phyloP scores from a whole-genome alignment of 2,888 invertebrate genomes.

The Nomada lathburiana region DNA sequence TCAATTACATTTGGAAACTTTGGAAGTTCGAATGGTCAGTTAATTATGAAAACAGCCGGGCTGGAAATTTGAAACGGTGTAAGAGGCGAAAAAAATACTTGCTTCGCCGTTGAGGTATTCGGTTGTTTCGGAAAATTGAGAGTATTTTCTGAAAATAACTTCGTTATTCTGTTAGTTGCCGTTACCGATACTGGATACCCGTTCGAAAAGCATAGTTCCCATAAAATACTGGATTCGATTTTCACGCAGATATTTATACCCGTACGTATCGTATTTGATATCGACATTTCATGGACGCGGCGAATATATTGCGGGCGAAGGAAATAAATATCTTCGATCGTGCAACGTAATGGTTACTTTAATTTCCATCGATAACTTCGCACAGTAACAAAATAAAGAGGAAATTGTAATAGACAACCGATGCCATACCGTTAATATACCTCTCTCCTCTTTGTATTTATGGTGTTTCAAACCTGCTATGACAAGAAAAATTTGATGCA shows the following conservation, averaged over 20 bases:
- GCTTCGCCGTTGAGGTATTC: too few species aligned
- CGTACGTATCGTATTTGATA: slow-evolving; percentile 39
- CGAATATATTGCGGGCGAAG: slow-evolving; percentile 7
- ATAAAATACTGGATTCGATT: slow-evolving; percentile 36
- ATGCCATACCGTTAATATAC: background rate
- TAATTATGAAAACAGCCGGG: background rate
- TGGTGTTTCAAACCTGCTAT: too few species aligned
- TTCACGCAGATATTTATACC: slow-evolving; percentile 25
- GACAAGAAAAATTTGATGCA: too few species aligned
- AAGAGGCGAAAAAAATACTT: background rate
- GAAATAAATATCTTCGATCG: slow-evolving; percentile 13
- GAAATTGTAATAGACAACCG: background rate
- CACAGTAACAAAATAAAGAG: background rate
- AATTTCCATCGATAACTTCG: slow-evolving; percentile 20
- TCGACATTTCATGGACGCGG: slow-evolving; percentile 19
- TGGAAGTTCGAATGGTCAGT: background rate
- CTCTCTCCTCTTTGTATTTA: background rate
- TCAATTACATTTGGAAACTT: background rate
- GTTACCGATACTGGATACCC: slow-evolving; percentile 23
- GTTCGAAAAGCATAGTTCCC: slow-evolving; percentile 28
- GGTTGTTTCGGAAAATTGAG: background rate
- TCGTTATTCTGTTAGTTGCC: slow-evolving; percentile 22
- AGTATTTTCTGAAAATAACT: slow-evolving; percentile 22
- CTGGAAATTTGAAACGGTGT: background rate
- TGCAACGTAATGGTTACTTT: background rate